phyloP scores from a whole-genome alignment of 2,113 vertebrate species.

The Pseudopodoces humilis region DNA sequence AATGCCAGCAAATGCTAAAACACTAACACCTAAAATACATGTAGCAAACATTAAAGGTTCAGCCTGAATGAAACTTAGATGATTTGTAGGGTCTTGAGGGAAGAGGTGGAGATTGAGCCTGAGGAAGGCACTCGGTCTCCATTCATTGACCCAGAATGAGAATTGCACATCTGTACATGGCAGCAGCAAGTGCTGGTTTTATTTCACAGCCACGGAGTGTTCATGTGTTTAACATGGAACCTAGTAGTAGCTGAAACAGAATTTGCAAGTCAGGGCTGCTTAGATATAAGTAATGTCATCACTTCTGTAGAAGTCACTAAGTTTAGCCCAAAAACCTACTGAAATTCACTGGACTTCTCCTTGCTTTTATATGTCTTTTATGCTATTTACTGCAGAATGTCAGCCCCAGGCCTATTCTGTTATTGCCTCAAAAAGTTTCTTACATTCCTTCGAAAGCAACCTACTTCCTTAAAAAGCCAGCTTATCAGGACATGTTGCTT shows the following conservation, averaged over 20 bases:
- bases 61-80: neutral
- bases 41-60: neutral
- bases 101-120: neutral
- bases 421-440: neutral
- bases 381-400: neutral
- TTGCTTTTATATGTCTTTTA: neutral
- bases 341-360: neutral
- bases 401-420: neutral
- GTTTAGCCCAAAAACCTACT: neutral
- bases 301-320: neutral
- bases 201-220: neutral
- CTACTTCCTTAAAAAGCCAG: neutral
- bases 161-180: neutral
- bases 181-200: neutral
- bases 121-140: accelerated
- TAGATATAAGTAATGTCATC: neutral
- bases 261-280: neutral
- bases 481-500: neutral
- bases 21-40: neutral
- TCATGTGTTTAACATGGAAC: neutral
- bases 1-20: neutral
- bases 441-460: neutral
- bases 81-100: neutral
- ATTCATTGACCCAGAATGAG: neutral
- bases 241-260: neutral